Base-by-base conservation (phyloP, 2,797 vertebrate genomes). In the Sebastolobus alascanus region DNA sequence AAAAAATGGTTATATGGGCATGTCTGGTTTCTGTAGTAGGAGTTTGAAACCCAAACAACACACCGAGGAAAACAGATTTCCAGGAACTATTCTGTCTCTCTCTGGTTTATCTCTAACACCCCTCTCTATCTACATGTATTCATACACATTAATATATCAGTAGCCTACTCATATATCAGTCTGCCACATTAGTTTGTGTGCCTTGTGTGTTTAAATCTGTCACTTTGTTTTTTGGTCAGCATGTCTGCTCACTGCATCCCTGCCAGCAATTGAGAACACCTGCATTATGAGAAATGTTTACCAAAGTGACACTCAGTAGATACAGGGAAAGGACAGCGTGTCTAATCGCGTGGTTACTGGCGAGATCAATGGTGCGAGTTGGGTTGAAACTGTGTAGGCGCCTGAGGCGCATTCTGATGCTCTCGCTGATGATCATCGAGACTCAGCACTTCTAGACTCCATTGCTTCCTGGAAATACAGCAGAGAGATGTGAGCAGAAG, bases 331-430 rank as follows among this genome's bases (percentile, higher is more conserved):
- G 87, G 90, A 84, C 84, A 82, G 56, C 70, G 79, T 60, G 35
- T 84, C 69, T 90, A 80, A 90, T 86, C 5, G 29, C 33, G 87
- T 84, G 83, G 82, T 92, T 88, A 77, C 79, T 69, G 77, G 85
- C 6, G 75, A 90, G 77, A 89, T 87, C 88, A 83, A n/a, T 84
- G 66, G 75, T 89, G 84, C 58, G 52, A 90, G 73, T 43, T 78
- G 3, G 85, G 82, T 14, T 91, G 93, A 94, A 95, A 94, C 87
- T 91, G 92, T 92, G 94, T 94, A 77, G 94, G 94, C 80, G 89
- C 79, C 43, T n/a, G 1, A 85, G 73, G 59, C 67, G 52, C 82
- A 64, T 85, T 90, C 67, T 87, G 84, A 87, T 85, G 87, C 82
- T 85, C 86, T 75, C 87, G 31, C 84, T 83, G 86, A 85, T 88